Evolutionary conservation across 2,113 vertebrate species (phyloP).

Genomic region (Apistogramma diplotaenia): DNA sequence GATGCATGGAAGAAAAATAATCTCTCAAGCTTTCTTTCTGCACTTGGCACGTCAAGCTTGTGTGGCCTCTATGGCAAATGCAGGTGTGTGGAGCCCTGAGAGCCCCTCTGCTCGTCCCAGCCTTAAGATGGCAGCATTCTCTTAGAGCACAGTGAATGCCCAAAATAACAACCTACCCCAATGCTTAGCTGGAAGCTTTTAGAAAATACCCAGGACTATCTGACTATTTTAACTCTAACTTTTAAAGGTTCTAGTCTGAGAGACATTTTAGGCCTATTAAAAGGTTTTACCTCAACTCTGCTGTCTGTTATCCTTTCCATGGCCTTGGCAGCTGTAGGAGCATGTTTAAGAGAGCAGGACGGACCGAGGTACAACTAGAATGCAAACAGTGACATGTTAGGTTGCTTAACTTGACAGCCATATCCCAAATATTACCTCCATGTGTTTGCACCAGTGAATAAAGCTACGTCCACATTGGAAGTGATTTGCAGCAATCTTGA

Average conservation of each 20-base stretch:
- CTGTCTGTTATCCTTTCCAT: background rate
- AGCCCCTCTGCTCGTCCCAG: conserved; percentile 27
- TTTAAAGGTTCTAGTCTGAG: background rate
- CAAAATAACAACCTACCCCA: background rate
- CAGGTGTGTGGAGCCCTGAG: conserved; percentile 28
- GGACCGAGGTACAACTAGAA: background rate
- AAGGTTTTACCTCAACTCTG: background rate
- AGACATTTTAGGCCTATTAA: background rate
- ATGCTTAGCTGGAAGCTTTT: conserved; percentile 6
- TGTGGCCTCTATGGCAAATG: conserved; percentile 22
- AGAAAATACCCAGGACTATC: background rate
- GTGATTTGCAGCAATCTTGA: background rate
- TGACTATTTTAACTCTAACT: background rate
- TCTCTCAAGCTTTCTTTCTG: background rate
- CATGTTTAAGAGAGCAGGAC: background rate
- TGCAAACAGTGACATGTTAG: background rate
- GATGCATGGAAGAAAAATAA: background rate
- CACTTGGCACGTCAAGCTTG: background rate
- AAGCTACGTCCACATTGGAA: background rate
- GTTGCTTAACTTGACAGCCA: background rate
- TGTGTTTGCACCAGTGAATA: background rate
- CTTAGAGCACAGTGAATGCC: background rate
- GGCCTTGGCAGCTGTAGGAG: background rate
- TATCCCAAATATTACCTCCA: background rate
- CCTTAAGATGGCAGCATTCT: conserved; percentile 74